phyloP scores from a whole-genome alignment of 2,888 invertebrate species.

The Cataglyphis cursor region DNA sequence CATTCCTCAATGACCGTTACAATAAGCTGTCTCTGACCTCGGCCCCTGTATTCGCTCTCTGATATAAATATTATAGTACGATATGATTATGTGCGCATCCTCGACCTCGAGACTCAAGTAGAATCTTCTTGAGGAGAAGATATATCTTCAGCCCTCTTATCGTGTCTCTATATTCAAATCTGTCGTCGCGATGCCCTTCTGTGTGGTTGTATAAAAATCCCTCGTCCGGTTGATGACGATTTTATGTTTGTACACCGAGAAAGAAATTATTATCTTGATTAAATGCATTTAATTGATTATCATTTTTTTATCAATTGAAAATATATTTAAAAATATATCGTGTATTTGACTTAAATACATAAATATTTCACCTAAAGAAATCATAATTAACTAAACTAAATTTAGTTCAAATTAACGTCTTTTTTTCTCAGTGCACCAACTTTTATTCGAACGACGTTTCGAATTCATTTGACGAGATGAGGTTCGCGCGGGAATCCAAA shows the following conservation, averaged over 20 bases:
- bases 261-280: no score
- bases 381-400: neutral
- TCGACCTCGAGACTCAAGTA: neutral
- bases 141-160: neutral
- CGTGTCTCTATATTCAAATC: neutral
- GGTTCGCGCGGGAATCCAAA: neutral
- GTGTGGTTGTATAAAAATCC: neutral
- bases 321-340: no score
- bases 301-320: no score
- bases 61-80: slow-evolving; percentile 13
- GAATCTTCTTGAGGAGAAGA: neutral
- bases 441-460: neutral
- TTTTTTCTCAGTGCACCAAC: neutral
- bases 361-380: no score
- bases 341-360: no score
- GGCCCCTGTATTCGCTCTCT: slow-evolving; percentile 1
- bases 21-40: slow-evolving; percentile 55
- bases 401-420: no score
- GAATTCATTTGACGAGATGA: neutral
- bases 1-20: slow-evolving; percentile 12
- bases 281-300: no score
- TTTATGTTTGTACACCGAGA: neutral
- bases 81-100: slow-evolving; percentile 5
- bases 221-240: neutral
- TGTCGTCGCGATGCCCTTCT: neutral